Percentiles rank a stretch among this genome's conserved stretches.
Evolutionary conservation across 2,797 vertebrate species (phyloP).

Genomic region (Gallinago nigripennis): DNA sequence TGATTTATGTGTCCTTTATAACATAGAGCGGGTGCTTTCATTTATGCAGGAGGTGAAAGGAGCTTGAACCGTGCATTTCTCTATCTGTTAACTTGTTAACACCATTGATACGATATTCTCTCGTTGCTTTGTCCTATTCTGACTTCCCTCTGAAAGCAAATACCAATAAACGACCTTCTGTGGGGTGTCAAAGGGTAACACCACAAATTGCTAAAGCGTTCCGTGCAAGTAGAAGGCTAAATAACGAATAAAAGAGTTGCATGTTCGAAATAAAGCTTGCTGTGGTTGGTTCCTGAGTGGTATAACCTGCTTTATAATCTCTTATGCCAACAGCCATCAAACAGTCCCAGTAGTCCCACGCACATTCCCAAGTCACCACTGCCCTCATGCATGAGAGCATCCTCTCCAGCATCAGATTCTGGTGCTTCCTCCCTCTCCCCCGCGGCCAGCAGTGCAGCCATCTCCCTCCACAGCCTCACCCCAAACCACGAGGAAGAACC

Average conservation of each 20-base stretch:
- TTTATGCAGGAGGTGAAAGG: background rate
- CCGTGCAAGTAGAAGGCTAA: background rate
- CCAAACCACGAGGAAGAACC: conserved; percentile 68
- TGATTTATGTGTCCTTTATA: background rate
- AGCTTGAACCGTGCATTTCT: background rate
- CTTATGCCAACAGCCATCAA: conserved; percentile 78
- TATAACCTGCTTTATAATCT: conserved; percentile 78
- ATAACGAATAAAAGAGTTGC: conserved; percentile 40
- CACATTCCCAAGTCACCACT: conserved; percentile 80
- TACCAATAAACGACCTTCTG: background rate
- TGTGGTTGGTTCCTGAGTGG: conserved; percentile 33
- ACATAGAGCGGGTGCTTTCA: background rate
- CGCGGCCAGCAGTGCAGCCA: conserved; percentile 71
- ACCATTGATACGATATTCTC: background rate
- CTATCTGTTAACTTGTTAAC: conserved; percentile 1
- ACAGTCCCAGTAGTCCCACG: conserved; percentile 77
- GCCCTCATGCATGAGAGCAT: conserved; percentile 75
- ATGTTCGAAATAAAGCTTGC: conserved; percentile 61
- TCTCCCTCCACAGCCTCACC: conserved; percentile 70
- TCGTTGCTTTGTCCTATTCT: background rate
- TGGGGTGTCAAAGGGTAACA: background rate
- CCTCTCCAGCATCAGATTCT: conserved; percentile 81
- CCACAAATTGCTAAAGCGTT: background rate
- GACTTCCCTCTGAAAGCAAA: background rate
- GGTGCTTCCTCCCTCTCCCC: conserved; percentile 77